Evolutionary conservation across 2,113 vertebrate species (phyloP).

Genomic region (Lota lota): DNA sequence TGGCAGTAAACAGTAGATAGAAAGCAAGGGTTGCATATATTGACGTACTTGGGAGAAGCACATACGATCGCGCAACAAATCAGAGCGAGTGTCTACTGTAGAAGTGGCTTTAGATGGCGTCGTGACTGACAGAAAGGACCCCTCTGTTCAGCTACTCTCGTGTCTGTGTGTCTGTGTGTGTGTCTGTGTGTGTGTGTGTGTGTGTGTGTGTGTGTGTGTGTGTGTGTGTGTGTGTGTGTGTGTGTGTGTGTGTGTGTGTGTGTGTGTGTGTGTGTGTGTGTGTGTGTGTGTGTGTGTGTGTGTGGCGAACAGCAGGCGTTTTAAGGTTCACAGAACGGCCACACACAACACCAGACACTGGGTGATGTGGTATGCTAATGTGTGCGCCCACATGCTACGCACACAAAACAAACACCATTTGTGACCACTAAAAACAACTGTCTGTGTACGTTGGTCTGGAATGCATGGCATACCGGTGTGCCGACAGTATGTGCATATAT

Average conservation of each 20-base stretch:
- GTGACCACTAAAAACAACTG: too few species aligned
- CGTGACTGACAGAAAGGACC: conserved; percentile 66
- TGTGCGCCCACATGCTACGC: conserved; percentile 15
- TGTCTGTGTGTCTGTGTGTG: conserved; percentile 5
- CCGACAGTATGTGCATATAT: too few species aligned
- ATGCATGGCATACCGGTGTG: too few species aligned
- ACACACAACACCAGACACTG: conserved; percentile 19
- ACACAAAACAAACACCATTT: background rate
- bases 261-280: background rate
- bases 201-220: conserved; percentile 26
- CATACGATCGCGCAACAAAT: conserved; percentile 15
- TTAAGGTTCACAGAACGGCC: conserved; percentile 44
- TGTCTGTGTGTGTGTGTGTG: background rate
- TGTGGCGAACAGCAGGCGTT: conserved; percentile 32
- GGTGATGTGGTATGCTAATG: conserved; percentile 12
- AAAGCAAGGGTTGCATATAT: conserved; percentile 4
- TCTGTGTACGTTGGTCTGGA: too few species aligned
- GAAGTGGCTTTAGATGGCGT: conserved; percentile 69
- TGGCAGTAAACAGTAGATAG: conserved; percentile 9
- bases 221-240: background rate
- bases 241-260: background rate
- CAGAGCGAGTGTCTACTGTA: conserved; percentile 57
- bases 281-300: conserved; percentile 33
- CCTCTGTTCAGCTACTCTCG: conserved; percentile 62
- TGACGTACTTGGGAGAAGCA: background rate